Conservation (phyloP, 2,797 vertebrate species). For the Taenioides sp. region DNA sequence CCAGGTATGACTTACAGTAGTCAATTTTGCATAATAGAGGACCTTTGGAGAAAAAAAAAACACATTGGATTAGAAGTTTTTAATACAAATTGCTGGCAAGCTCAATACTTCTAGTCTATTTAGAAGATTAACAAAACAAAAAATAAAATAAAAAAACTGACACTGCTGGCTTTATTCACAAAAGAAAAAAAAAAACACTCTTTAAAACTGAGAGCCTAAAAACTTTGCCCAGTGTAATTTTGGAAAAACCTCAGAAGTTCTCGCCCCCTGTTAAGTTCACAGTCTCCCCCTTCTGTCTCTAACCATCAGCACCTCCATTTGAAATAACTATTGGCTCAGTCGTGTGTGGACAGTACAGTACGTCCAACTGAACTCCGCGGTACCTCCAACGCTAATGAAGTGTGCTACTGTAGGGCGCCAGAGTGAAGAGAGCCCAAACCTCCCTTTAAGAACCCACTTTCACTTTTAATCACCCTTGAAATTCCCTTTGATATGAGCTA, state of each 20-base stretch:
- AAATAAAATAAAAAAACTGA: not conserved
- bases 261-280: not conserved
- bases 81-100: not conserved
- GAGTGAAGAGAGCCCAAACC: conserved; percentile 33
- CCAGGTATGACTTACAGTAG: no score
- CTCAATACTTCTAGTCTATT: not conserved
- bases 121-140: not conserved
- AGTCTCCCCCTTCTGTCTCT: not conserved
- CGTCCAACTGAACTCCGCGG: not conserved
- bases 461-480: conserved; percentile 74
- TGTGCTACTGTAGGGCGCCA: conserved; percentile 1
- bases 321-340: conserved; percentile 17
- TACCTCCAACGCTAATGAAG: conserved; percentile 23
- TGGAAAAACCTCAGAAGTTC: not conserved
- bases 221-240: not conserved
- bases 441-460: conserved; percentile 59
- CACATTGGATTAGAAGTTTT: no score
- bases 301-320: not conserved
- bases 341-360: not conserved
- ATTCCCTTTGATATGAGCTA: conserved; percentile 69
- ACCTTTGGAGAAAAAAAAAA: no score
- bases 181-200: not conserved
- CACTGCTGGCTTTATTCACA: not conserved
- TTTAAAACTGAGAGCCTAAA: not conserved
- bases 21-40: no score